Base-by-base conservation (phyloP, 2,888 invertebrate genomes). In the Diarsia rubi region DNA sequence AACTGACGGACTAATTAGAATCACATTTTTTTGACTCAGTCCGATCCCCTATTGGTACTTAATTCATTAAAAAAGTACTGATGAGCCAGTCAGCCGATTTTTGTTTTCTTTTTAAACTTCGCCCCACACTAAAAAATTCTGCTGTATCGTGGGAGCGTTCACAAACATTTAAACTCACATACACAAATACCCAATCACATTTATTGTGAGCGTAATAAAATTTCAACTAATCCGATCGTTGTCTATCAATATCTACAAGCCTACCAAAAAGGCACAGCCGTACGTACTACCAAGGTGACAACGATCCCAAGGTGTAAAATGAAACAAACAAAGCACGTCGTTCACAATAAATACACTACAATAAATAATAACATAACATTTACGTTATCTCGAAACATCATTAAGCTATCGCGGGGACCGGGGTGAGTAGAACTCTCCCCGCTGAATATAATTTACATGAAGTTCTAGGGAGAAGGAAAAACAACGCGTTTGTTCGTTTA, bases 331-430 rank as follows among this genome's bases (percentile, higher is more conserved):
- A 63, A 65, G 16, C 19, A 21, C 12, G 2, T 9, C 6, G 63
- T 27, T 54, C 16, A 67, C 63, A 75, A 69, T 63, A 74, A n/a
- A n/a, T n/a, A 76, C 47, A 68, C 45, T 65, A 63, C 21, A 76
- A 79, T 87, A 86, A 83, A 86, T 82, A 88, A 86, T 72, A 81
- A 75, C 71, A 65, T 72, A 83, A 86, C 82, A 80, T 59, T 80
- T 37, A 80, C 83, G 88, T 82, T 89, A 88, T 86, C 88, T 88
- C 69, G 75, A 45, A 63, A 72, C 84, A 85, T 88, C 86, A 88
- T 88, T 86, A 88, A 82, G 89, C 85, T 87, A 88, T 86, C 79
- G 66, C 77, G 73, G 83, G 59, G 31, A n/a, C 79, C 24, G n/a
- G 81, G 67, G 86, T 75, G 86, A 78, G 86, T 78, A 80, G 82